Base-by-base conservation (phyloP, 2,888 invertebrate species). In the Gandaritis pyraliata region DNA sequence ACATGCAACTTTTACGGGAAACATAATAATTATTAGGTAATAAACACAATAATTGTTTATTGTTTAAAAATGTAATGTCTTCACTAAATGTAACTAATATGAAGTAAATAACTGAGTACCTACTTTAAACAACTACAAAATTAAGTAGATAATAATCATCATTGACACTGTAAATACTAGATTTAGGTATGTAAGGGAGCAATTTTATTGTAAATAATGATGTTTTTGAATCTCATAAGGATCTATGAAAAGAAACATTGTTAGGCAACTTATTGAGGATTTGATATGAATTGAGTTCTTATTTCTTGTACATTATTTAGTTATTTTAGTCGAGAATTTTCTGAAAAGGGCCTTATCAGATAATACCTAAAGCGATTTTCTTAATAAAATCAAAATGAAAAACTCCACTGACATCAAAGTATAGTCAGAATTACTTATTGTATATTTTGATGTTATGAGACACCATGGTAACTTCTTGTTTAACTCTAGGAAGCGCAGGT, bases 131-230 rank as follows among this genome's bases (percentile, higher is more conserved):
- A 36, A 16, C 41, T 23, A 47, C 16, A 18, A 38, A 18, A 38
- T 23, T 16, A 33, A 30, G 16, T 43, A 58, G 55, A 51, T 23
- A 36, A 47, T 23, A 36, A 47, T 39, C 30, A 49, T 49, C 36
- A 41, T 38, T 38, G 7, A 81, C 73, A 76, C 73, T 85, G 87
- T 88, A 89, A 87, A 85, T 57, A 45, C 15, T 29, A n/a, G 23
- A 85, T 80, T 83, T 81, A 33, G 23, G 13, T 50, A 88, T 78
- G 81, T 90, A 89, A 89, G 90, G 91, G 91, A 90, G 83, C 90
- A 90, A 91, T 85, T n/a, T 71, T 81, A 81, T 80, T 78, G 81
- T 80, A 76, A 78, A 75, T 74, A 76, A 75, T 80, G 82, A 85
- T 70, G 33, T 64, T 70, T 72, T 73, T 70, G 70, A 82, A 81